Conservation (phyloP, 2,797 vertebrate species). For the Sebastes flavidus region DNA sequence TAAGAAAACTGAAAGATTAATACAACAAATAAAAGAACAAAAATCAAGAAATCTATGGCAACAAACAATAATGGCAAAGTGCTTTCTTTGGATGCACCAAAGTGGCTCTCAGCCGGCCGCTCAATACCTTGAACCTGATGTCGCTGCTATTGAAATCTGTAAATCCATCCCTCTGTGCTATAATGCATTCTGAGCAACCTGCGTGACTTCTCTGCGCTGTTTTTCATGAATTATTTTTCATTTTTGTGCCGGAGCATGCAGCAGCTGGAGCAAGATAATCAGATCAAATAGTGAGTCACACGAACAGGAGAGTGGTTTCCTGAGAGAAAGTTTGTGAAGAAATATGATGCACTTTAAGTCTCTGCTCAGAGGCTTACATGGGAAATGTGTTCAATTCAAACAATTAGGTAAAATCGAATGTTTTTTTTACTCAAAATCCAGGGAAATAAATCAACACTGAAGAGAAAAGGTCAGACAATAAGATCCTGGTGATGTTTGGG, state of each 20-base stretch:
- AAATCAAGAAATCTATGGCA: background rate
- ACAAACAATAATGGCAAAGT: background rate
- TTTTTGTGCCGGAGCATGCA: slow-evolving; percentile 37
- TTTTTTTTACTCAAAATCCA: background rate
- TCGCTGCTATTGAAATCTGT: slow-evolving; percentile 19
- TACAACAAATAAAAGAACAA: background rate
- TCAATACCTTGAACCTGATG: slow-evolving; percentile 1
- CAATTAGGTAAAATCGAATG: background rate
- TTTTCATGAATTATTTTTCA: slow-evolving; percentile 36
- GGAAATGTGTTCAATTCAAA: background rate
- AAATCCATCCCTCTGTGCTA: slow-evolving; percentile 8
- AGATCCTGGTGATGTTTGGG: slow-evolving; percentile 27
- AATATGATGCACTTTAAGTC: background rate
- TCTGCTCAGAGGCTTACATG: background rate
- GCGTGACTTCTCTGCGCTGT: slow-evolving; percentile 8
- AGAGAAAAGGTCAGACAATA: slow-evolving; percentile 45
- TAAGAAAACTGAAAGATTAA: too few species aligned
- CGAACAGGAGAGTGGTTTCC: background rate
- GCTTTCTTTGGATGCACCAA: background rate
- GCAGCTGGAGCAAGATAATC: slow-evolving; percentile 57
- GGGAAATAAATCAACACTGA: slow-evolving; percentile 32
- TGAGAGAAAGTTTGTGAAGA: slow-evolving; percentile 5
- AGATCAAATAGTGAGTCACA: slow-evolving; percentile 51
- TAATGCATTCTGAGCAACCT: slow-evolving; percentile 16
- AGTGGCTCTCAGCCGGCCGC: background rate